Evolutionary conservation across 1,140 invertebrate species (phyloP).

Genomic region (Drosophila kepulauana): DNA sequence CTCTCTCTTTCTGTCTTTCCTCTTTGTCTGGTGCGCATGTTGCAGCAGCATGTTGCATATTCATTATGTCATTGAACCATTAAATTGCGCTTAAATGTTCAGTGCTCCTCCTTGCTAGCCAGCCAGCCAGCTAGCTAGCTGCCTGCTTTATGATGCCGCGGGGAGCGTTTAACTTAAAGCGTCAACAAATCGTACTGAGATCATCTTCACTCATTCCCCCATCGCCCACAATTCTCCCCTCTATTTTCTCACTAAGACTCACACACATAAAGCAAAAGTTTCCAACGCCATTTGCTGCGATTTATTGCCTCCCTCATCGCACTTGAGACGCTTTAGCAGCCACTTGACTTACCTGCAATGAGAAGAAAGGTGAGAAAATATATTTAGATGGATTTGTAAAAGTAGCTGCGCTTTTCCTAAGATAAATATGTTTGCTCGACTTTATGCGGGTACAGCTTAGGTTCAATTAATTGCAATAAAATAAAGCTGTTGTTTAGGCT

Average conservation of each 20-base stretch:
- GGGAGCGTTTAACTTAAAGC: constrained; percentile 81
- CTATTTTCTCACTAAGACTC: background rate
- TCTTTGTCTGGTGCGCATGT: constrained; percentile 31
- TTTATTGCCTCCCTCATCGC: constrained; percentile 54
- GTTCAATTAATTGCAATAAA: too few relatives aligned
- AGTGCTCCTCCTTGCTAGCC: constrained; percentile 11
- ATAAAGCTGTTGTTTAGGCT: background rate
- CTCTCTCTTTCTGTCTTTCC: constrained; percentile 16
- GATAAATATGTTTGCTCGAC: background rate
- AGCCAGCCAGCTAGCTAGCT: background rate
- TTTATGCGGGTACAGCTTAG: background rate
- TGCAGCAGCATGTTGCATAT: constrained; percentile 61
- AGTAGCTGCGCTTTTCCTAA: constrained; percentile 5
- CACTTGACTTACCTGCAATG: constrained; percentile 71
- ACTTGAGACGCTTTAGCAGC: constrained; percentile 23
- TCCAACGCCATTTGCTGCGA: constrained; percentile 66
- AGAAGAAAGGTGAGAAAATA: constrained; percentile 41
- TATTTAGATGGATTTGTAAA: constrained; percentile 37
- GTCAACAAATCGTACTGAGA: constrained; percentile 71
- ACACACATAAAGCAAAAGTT: constrained; percentile 54
- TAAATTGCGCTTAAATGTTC: constrained; percentile 77
- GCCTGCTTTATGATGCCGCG: constrained; percentile 62
- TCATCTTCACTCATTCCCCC: constrained; percentile 10
- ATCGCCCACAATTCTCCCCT: background rate
- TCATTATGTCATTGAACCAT: constrained; percentile 84